These are phyloP conservation scores for Cantharis nigra DNA, from an alignment of 2,888 invertebrate species.

Conservation along the genomic window DNA sequence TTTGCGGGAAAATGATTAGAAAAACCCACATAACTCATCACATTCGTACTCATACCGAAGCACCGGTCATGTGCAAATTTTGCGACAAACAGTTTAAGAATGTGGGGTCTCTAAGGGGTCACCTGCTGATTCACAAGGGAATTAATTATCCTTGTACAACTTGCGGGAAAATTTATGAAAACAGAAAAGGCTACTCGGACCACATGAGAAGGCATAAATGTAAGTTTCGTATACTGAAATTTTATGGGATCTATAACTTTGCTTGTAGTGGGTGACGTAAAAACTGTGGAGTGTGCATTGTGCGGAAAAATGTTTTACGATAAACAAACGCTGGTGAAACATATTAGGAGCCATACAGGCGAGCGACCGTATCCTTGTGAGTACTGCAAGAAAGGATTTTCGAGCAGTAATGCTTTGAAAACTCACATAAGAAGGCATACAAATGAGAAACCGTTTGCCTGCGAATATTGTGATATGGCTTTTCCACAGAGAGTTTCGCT, in stretches of 20 bases:
- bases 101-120: background rate
- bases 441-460: slow-evolving; percentile 24
- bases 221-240: background rate
- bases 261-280: background rate
- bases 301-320: background rate
- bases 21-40: background rate
- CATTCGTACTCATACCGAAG: background rate
- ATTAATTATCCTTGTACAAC: background rate
- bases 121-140: background rate
- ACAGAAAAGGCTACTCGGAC: background rate
- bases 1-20: background rate
- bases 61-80: background rate
- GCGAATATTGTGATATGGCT: slow-evolving; percentile 17
- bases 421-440: slow-evolving; percentile 24
- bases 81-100: background rate
- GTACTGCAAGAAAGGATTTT: slow-evolving; percentile 26
- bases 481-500: slow-evolving; percentile 26
- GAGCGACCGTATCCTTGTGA: slow-evolving; percentile 24
- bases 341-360: slow-evolving; percentile 23
- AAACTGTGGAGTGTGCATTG: background rate
- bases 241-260: background rate
- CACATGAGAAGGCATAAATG: background rate
- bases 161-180: background rate
- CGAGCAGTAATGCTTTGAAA: slow-evolving; percentile 18
- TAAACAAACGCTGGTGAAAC: slow-evolving; percentile 9